These are phyloP conservation scores for Ditylenchus dipsaci DNA, from an alignment of 1,140 invertebrate genomes.

Conservation along the genomic window DNA sequence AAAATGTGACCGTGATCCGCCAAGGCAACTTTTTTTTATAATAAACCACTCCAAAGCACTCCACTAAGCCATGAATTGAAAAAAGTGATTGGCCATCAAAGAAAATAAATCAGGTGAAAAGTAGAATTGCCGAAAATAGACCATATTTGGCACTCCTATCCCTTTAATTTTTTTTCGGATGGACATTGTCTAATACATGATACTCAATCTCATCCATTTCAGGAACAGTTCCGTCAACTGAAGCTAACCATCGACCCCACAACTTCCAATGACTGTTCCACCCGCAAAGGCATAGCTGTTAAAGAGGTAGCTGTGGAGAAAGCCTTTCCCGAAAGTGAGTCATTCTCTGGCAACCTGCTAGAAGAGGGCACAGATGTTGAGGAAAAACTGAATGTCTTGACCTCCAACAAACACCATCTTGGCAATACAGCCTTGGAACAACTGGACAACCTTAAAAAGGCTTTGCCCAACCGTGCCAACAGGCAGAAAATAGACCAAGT, in stretches of 20 bases:
- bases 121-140: too few species aligned
- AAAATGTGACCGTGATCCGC: too few species aligned
- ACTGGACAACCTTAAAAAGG: background rate
- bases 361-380: background rate
- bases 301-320: background rate
- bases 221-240: background rate
- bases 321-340: background rate
- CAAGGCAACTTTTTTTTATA: too few species aligned
- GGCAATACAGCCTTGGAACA: background rate
- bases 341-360: background rate
- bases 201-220: background rate
- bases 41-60: too few species aligned
- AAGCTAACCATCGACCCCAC: background rate
- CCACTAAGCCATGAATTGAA: too few species aligned
- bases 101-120: too few species aligned
- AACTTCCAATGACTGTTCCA: background rate
- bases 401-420: background rate
- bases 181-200: too few species aligned
- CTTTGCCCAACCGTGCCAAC: background rate
- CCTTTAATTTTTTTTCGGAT: too few species aligned
- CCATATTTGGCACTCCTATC: too few species aligned
- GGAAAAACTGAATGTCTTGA: background rate
- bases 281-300: background rate
- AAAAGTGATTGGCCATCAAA: too few species aligned
- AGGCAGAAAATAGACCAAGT: background rate